Percentiles rank a stretch among this genome's conserved stretches.
These are phyloP conservation scores for Yasuhikotakia modesta DNA, from an alignment of 2,797 vertebrate species.

Conservation along the genomic window DNA sequence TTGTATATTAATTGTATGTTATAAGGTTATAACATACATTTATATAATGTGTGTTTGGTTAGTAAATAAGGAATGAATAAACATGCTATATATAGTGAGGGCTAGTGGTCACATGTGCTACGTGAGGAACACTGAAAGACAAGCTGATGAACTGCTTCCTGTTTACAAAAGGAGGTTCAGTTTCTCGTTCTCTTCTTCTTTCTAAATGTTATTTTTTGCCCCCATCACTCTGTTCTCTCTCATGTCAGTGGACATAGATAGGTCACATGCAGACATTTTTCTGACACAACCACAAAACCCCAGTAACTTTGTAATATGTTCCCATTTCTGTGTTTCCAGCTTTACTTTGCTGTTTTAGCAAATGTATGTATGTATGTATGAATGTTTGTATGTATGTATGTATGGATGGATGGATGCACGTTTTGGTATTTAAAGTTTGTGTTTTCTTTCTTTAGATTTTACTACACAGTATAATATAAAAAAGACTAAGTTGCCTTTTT, in stretches of 20 bases:
- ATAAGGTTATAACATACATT: too few species aligned
- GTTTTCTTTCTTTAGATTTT: too few species aligned
- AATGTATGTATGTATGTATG: background rate
- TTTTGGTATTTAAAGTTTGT: too few species aligned
- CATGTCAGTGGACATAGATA: background rate
- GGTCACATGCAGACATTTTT: background rate
- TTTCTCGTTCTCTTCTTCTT: constrained; percentile 11
- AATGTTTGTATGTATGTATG: too few species aligned
- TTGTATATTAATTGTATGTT: too few species aligned
- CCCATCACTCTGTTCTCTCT: background rate
- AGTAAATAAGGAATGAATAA: constrained; percentile 6
- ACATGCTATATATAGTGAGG: constrained; percentile 8
- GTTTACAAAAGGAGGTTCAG: constrained; percentile 47
- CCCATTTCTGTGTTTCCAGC: background rate
- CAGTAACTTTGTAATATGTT: background rate
- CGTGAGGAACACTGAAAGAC: constrained; percentile 17
- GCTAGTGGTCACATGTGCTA: background rate
- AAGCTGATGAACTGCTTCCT: constrained; percentile 50
- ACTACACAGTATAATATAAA: too few species aligned
- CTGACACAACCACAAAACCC: too few species aligned
- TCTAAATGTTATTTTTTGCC: constrained; percentile 18
- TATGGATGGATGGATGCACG: background rate
- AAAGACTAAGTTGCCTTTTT: too few species aligned
- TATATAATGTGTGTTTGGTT: background rate
- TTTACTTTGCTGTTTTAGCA: too few species aligned